Conservation (phyloP, 2,113 vertebrate species). For the Prietella phreatophila region DNA sequence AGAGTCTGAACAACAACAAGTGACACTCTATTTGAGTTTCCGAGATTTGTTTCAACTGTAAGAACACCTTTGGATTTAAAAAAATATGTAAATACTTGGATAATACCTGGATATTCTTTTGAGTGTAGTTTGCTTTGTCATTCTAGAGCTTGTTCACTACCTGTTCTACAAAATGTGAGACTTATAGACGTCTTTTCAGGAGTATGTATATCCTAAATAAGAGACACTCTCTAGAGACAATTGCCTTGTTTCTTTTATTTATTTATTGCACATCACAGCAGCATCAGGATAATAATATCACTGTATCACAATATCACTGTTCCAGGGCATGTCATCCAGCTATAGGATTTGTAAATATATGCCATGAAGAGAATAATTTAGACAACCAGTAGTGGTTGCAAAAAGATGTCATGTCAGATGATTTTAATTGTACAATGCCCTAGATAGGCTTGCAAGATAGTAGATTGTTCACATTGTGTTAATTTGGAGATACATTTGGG, state of each 20-base stretch:
- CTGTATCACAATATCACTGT: background rate
- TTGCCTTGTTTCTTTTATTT: background rate
- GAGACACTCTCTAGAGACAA: conserved; percentile 8
- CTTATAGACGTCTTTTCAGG: background rate
- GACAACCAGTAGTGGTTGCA: background rate
- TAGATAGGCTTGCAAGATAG: conserved; percentile 4
- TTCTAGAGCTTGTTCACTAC: conserved; percentile 10
- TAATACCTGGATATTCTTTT: background rate
- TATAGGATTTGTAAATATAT: conserved; percentile 7
- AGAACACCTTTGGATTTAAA: conserved; percentile 7
- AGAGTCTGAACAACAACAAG: background rate
- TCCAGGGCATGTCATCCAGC: background rate
- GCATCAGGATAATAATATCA: background rate
- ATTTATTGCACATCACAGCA: background rate
- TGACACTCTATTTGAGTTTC: background rate
- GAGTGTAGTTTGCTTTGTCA: conserved; percentile 8
- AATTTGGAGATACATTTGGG: conserved; percentile 64
- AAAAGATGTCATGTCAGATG: background rate
- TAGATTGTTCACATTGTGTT: conserved; percentile 51
- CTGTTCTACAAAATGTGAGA: conserved; percentile 17
- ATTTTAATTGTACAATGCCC: conserved; percentile 1
- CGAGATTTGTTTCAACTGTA: background rate
- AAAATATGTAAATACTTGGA: conserved; percentile 1
- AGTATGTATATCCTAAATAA: conserved; percentile 2
- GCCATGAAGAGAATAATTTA: background rate